These are phyloP conservation scores for Catocala sponsa DNA, from an alignment of 2,888 invertebrate species.

Conservation along the genomic window DNA sequence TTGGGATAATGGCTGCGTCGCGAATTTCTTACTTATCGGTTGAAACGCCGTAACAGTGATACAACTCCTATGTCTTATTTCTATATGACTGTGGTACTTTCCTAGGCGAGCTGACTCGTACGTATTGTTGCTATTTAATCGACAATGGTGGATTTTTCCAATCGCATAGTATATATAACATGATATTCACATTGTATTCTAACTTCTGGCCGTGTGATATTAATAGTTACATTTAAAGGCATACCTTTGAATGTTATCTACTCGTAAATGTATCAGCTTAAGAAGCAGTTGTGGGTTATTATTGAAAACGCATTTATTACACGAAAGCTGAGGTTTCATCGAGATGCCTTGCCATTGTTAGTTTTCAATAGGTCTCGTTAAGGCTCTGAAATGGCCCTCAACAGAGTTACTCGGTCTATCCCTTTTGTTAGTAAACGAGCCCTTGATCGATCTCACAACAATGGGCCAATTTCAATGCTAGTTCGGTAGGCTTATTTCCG, in stretches of 20 bases:
- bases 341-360: conserved; percentile 75
- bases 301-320: conserved; percentile 63
- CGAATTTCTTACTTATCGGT: too few relatives aligned
- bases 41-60: too few relatives aligned
- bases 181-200: too few relatives aligned
- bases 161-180: too few relatives aligned
- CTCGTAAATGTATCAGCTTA: conserved; percentile 24
- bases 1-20: too few relatives aligned
- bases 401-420: conserved; percentile 66
- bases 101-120: too few relatives aligned
- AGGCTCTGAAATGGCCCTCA: conserved; percentile 74
- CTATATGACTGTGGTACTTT: too few relatives aligned
- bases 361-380: conserved; percentile 81
- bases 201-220: too few relatives aligned
- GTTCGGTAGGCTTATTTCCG: conserved; percentile 61
- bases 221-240: conserved; percentile 17
- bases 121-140: too few relatives aligned
- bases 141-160: too few relatives aligned
- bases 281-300: conserved; percentile 39
- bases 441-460: conserved; percentile 80
- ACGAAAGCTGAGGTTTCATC: conserved; percentile 71
- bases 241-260: conserved; percentile 39
- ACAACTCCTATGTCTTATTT: too few relatives aligned
- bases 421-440: conserved; percentile 82
- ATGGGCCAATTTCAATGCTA: conserved; percentile 79